Evolutionary conservation across 2,888 invertebrate species (phyloP).

Genomic region (Lasioglossum villosulum): DNA sequence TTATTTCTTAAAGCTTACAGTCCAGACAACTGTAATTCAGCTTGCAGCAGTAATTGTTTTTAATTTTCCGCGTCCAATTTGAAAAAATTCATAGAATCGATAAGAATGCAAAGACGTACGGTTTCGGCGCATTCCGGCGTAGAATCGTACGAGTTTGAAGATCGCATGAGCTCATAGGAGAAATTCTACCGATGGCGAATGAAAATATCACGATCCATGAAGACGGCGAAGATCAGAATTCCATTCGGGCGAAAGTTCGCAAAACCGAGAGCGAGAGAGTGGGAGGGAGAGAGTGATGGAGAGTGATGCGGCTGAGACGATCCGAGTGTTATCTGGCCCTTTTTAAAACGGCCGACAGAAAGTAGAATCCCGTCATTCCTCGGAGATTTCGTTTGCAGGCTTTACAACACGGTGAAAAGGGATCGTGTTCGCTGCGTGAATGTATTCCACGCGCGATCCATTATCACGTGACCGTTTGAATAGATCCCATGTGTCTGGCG

Average conservation of each 20-base stretch:
- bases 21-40: not conserved
- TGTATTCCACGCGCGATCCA: slow-evolving; percentile 53
- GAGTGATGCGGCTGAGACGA: not conserved
- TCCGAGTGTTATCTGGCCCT: slow-evolving; percentile 31
- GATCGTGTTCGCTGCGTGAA: slow-evolving; percentile 35
- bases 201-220: not conserved
- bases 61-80: not conserved
- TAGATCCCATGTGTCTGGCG: slow-evolving; percentile 26
- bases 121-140: not conserved
- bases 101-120: not conserved
- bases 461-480: slow-evolving; percentile 46
- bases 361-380: slow-evolving; percentile 38
- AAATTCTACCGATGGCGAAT: not conserved
- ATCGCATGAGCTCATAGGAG: not conserved
- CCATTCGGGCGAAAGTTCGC: slow-evolving; percentile 10
- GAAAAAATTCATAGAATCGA: not conserved
- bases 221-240: slow-evolving; percentile 22
- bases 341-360: slow-evolving; percentile 39
- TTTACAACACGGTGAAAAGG: slow-evolving; percentile 34
- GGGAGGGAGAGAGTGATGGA: not conserved
- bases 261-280: not conserved
- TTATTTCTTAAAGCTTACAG: not conserved
- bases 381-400: slow-evolving; percentile 40
- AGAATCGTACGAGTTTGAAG: not conserved
- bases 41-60: not conserved